Conservation (phyloP, 2,888 invertebrate species). For the Chrysomela aeneicollis region DNA sequence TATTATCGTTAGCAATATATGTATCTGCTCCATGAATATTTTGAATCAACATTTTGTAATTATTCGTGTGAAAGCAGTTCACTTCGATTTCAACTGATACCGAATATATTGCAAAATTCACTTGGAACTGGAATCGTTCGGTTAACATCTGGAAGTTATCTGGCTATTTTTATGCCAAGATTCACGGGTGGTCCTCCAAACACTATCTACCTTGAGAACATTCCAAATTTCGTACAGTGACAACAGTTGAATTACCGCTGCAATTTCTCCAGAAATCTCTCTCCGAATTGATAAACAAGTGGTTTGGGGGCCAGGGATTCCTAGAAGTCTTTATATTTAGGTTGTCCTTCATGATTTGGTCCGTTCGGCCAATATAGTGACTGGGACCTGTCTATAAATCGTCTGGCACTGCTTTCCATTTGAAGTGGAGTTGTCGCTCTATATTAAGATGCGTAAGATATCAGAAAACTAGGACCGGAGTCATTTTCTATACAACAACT, state of each 20-base stretch:
- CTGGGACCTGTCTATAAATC: not conserved
- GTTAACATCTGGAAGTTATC: conserved; percentile 4
- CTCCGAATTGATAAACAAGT: conserved; percentile 3
- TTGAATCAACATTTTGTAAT: too few species aligned
- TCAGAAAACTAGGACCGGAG: not conserved
- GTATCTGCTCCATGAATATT: too few species aligned
- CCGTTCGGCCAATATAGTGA: not conserved
- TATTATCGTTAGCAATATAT: too few species aligned
- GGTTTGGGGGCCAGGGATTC: not conserved
- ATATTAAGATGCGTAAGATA: conserved; percentile 2
- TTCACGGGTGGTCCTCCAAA: not conserved
- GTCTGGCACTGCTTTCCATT: not conserved
- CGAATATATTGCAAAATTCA: too few species aligned
- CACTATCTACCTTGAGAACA: not conserved
- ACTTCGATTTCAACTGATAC: too few species aligned
- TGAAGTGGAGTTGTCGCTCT: conserved; percentile 1
- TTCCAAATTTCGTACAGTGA: not conserved
- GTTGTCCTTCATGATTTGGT: not conserved
- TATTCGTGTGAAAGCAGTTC: too few species aligned
- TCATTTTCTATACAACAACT: too few species aligned
- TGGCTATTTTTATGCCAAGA: conserved; percentile 3
- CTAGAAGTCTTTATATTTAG: conserved; percentile 5
- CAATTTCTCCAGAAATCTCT: not conserved
- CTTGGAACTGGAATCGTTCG: not conserved
- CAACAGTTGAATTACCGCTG: not conserved